Evolutionary conservation across 1,140 invertebrate species (phyloP).

Genomic region (Aricia agestis): DNA sequence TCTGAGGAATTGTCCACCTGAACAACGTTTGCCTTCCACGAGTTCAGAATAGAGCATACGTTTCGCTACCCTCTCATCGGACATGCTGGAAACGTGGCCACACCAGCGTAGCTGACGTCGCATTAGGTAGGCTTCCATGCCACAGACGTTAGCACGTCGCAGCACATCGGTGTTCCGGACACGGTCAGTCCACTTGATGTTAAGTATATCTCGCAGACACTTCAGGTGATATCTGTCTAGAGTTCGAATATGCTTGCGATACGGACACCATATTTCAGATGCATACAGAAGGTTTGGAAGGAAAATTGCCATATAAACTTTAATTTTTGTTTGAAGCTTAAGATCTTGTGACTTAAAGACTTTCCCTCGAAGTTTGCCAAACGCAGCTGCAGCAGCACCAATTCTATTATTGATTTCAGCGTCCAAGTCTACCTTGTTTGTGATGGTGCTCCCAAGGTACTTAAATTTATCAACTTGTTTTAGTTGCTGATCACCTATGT

Average conservation of each 20-base stretch:
- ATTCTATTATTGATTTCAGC: too few species aligned
- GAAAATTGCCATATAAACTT: too few species aligned
- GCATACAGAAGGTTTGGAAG: too few species aligned
- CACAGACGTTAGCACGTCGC: conserved; percentile 12
- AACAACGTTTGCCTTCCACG: background rate
- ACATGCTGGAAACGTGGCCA: conserved; percentile 28
- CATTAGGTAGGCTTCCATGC: conserved; percentile 24
- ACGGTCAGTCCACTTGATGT: conserved; percentile 27
- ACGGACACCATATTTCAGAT: background rate
- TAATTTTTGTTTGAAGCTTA: too few species aligned
- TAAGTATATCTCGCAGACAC: too few species aligned
- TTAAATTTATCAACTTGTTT: too few species aligned
- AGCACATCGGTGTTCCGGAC: conserved; percentile 23
- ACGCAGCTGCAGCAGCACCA: too few species aligned
- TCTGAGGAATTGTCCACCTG: conserved; percentile 14
- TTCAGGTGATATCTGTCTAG: background rate
- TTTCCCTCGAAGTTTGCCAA: too few species aligned
- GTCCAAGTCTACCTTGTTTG: too few species aligned
- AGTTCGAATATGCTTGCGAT: background rate
- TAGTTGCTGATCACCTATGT: too few species aligned
- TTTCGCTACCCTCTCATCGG: conserved; percentile 29
- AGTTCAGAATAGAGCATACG: conserved; percentile 31
- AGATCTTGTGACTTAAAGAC: too few species aligned
- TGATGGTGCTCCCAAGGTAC: too few species aligned
- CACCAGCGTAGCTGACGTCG: conserved; percentile 31